Percentiles rank a stretch among this genome's conserved stretches.
phyloP scores from a whole-genome alignment of 2,113 vertebrate genomes.

The Malurus melanocephalus region DNA sequence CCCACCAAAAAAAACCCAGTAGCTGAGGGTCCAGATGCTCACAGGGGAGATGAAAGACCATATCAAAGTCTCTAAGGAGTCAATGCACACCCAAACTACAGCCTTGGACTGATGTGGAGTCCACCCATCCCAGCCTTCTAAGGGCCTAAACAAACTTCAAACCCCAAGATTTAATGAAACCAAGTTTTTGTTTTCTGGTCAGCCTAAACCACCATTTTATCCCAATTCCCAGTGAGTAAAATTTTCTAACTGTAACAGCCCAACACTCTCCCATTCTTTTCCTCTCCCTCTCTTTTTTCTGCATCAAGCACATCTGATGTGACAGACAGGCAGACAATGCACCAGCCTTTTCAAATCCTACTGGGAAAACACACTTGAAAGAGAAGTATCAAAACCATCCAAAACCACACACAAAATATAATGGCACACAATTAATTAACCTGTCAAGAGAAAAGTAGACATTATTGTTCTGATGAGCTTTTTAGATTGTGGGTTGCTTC shows the following conservation, averaged over 20 bases:
- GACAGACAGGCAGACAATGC: conserved; percentile 45
- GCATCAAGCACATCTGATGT: neutral
- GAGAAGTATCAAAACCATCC: conserved; percentile 26
- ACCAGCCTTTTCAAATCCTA: conserved; percentile 9
- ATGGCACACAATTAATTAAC: conserved; percentile 43
- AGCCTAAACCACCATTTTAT: neutral
- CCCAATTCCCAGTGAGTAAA: neutral
- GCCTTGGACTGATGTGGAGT: neutral
- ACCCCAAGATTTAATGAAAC: neutral
- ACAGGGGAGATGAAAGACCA: neutral
- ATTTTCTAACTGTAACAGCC: neutral
- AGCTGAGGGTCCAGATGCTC: neutral
- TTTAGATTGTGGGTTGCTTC: conserved; percentile 10
- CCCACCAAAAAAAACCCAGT: neutral
- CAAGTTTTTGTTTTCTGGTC: neutral
- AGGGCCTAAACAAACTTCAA: neutral
- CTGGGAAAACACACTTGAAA: neutral
- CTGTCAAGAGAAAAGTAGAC: conserved; percentile 41
- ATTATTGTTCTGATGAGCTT: conserved; percentile 25
- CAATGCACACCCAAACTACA: neutral
- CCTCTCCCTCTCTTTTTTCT: neutral
- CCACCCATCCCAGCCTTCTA: neutral
- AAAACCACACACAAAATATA: conserved; percentile 39
- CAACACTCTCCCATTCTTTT: neutral
- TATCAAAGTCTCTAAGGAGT: neutral